Percentiles rank a stretch among this genome's conserved stretches.
phyloP scores from a whole-genome alignment of 2,113 vertebrate species.

The Callorhinus ursinus region DNA sequence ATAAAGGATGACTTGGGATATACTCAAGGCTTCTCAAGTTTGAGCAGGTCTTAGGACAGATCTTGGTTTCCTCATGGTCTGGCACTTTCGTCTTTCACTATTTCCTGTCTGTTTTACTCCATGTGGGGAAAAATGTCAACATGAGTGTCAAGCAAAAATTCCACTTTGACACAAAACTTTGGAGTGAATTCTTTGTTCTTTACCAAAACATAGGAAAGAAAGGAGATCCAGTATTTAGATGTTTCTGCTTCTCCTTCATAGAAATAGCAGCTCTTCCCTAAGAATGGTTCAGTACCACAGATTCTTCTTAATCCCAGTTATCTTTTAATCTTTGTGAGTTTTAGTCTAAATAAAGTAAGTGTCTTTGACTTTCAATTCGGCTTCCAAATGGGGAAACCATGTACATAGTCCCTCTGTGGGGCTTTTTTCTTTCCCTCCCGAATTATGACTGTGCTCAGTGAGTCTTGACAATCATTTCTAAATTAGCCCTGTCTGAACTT shows the following conservation, averaged over 20 bases:
- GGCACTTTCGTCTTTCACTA: not conserved
- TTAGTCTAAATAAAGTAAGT: constrained; percentile 35
- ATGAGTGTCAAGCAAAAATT: not conserved
- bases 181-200: not conserved
- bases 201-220: not conserved
- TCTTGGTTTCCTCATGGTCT: not conserved
- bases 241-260: not conserved
- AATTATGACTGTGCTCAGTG: constrained; percentile 22
- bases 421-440: not conserved
- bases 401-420: not conserved
- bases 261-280: not conserved
- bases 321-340: not conserved
- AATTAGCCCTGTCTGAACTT: constrained; percentile 71
- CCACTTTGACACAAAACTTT: not conserved
- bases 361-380: not conserved
- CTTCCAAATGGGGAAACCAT: constrained; percentile 33
- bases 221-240: not conserved
- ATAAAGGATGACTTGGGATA: not conserved
- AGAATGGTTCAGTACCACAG: not conserved
- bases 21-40: not conserved
- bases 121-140: not conserved
- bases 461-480: constrained; percentile 68
- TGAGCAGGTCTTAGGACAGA: not conserved
- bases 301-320: not conserved
- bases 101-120: constrained; percentile 17